Percentiles rank a stretch among this genome's conserved stretches.
phyloP scores from a whole-genome alignment of 2,797 vertebrate genomes.

The Peromyscus attwateri region DNA sequence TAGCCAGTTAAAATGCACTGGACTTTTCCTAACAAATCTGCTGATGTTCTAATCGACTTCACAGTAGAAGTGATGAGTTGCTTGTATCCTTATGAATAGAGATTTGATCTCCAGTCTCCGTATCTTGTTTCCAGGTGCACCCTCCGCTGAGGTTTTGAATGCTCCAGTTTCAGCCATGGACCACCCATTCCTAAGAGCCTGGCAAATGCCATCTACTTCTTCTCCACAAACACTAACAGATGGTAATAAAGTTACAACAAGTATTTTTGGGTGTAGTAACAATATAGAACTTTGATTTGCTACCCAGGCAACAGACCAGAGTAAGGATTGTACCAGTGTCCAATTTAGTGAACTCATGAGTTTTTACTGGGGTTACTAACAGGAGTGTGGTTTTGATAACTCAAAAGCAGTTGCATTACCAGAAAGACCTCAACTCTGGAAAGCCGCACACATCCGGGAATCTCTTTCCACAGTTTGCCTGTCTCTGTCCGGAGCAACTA shows the following conservation, averaged over 20 bases:
- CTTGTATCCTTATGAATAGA: not conserved
- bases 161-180: slow-evolving; percentile 82
- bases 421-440: not conserved
- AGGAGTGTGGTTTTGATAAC: not conserved
- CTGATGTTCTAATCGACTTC: slow-evolving; percentile 51
- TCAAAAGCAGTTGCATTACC: not conserved
- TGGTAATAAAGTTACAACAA: slow-evolving; percentile 73
- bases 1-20: not conserved
- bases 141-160: slow-evolving; percentile 84
- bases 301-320: not conserved
- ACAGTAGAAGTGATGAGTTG: not conserved
- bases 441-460: no score
- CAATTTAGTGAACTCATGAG: not conserved
- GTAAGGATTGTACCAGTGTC: no score
- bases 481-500: not conserved
- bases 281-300: not conserved
- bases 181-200: slow-evolving; percentile 88
- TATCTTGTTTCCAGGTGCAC: slow-evolving; percentile 84
- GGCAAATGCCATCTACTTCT: slow-evolving; percentile 80
- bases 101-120: slow-evolving; percentile 60
- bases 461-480: not conserved
- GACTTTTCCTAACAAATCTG: slow-evolving; percentile 16
- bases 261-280: slow-evolving; percentile 33
- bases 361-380: no score
- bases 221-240: slow-evolving; percentile 75